A percentile compares a stretch with the other conserved stretches of the same genome.
Conservation (phyloP, 2,888 invertebrate species). For the Leptinotarsa juncta region DNA sequence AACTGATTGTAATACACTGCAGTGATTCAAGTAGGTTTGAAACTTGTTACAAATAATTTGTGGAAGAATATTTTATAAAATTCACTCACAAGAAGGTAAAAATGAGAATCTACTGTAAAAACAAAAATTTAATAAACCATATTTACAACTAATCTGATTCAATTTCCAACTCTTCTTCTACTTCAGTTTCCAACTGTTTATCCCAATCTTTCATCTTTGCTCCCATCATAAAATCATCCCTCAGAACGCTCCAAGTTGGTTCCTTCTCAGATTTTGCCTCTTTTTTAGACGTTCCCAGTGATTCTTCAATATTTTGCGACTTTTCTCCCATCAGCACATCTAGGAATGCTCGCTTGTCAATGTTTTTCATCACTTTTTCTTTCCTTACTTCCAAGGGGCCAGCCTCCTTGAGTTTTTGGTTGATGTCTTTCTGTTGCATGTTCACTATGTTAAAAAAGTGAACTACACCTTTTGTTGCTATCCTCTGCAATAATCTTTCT, state of each 20-base stretch:
- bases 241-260: slow-evolving; percentile 74
- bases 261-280: slow-evolving; percentile 52
- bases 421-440: slow-evolving; percentile 83
- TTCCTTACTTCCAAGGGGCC: slow-evolving; percentile 82
- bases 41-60: too few relatives aligned
- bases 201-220: slow-evolving; percentile 94
- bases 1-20: too few relatives aligned
- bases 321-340: slow-evolving; percentile 82
- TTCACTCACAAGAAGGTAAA: not conserved
- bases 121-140: slow-evolving; percentile 23
- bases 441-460: slow-evolving; percentile 92
- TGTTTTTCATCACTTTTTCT: slow-evolving; percentile 80
- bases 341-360: slow-evolving; percentile 81
- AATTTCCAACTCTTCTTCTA: slow-evolving; percentile 49
- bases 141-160: slow-evolving; percentile 41
- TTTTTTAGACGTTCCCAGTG: slow-evolving; percentile 65
- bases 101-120: not conserved
- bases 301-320: slow-evolving; percentile 63
- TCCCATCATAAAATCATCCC: slow-evolving; percentile 91
- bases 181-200: slow-evolving; percentile 71
- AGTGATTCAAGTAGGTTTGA: too few relatives aligned
- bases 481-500: slow-evolving; percentile 81
- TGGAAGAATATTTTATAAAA: too few relatives aligned
- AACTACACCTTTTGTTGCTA: slow-evolving; percentile 92
- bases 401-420: slow-evolving; percentile 76